phyloP scores from a whole-genome alignment of 2,888 invertebrate genomes.

The Poecilus cupreus region DNA sequence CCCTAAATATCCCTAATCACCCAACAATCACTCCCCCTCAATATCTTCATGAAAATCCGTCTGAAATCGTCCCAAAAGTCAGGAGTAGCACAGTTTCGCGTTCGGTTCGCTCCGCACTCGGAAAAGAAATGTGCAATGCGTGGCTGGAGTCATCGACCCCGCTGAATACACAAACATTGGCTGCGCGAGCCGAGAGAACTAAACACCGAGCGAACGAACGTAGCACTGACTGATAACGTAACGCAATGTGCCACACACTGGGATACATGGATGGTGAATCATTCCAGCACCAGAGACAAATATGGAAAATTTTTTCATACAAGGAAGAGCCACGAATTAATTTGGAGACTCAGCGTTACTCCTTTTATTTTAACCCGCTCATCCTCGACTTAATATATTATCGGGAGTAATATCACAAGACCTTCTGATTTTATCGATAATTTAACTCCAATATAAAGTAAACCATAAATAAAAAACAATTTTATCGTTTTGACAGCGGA shows the following conservation, averaged over 20 bases:
- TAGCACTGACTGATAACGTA: constrained; percentile 5
- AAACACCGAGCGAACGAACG: neutral
- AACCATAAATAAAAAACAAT: no score
- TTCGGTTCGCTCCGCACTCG: neutral
- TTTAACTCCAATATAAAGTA: no score
- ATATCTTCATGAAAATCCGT: neutral
- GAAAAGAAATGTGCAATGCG: constrained; percentile 55
- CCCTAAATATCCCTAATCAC: neutral
- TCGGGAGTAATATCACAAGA: no score
- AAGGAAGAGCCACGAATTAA: neutral
- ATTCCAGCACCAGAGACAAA: neutral
- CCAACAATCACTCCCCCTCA: neutral
- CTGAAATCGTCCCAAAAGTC: neutral
- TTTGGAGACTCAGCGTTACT: no score
- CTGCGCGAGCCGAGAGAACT: neutral
- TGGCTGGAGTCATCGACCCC: constrained; percentile 40
- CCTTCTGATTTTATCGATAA: no score
- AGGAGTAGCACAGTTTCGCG: constrained; percentile 17
- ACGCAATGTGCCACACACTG: neutral
- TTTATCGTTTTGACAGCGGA: no score
- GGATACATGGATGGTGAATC: neutral
- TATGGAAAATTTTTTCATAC: neutral
- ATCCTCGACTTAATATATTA: no score
- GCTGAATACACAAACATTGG: constrained; percentile 55
- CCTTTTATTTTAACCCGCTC: no score